phyloP scores from a whole-genome alignment of 2,888 invertebrate species.

The Drosophila emarginata region DNA sequence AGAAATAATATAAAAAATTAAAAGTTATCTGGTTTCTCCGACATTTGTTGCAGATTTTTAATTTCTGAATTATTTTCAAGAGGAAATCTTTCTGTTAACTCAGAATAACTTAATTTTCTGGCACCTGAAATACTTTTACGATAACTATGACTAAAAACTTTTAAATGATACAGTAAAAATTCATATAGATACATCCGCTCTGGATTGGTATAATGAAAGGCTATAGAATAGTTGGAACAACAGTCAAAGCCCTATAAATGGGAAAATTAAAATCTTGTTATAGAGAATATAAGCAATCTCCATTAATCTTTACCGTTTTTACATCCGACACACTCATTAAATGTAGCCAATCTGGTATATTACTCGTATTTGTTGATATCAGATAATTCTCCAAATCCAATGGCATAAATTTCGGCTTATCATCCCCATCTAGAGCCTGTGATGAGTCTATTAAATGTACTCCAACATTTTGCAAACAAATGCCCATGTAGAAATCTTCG shows the following conservation, averaged over 20 bases:
- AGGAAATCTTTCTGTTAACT: constrained; percentile 55
- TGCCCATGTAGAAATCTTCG: constrained; percentile 84
- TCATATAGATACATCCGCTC: constrained; percentile 97
- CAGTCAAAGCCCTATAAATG: constrained; percentile 89
- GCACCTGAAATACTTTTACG: constrained; percentile 27
- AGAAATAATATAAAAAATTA: constrained; percentile 26
- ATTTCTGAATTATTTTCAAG: constrained; percentile 53
- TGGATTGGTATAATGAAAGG: constrained; percentile 96
- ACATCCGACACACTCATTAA: constrained; percentile 80
- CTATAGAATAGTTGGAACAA: constrained; percentile 96
- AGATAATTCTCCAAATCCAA: constrained; percentile 53
- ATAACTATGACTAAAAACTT: constrained; percentile 87
- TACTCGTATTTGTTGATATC: constrained; percentile 37
- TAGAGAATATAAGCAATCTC: no score
- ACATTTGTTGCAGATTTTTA: constrained; percentile 51
- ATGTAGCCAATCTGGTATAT: constrained; percentile 61
- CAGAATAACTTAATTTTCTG: constrained; percentile 35
- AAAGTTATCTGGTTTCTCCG: constrained; percentile 61
- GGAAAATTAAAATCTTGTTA: background rate
- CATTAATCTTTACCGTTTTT: constrained; percentile 87
- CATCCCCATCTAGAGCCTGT: constrained; percentile 45
- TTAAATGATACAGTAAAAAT: constrained; percentile 95
- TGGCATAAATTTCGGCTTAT: constrained; percentile 65
- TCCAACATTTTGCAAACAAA: constrained; percentile 90
- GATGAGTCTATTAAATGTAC: constrained; percentile 94